These are phyloP conservation scores for mouse (Mus musculus) DNA, from an alignment of 2,113 vertebrate genomes.

Conservation along the genomic window DNA sequence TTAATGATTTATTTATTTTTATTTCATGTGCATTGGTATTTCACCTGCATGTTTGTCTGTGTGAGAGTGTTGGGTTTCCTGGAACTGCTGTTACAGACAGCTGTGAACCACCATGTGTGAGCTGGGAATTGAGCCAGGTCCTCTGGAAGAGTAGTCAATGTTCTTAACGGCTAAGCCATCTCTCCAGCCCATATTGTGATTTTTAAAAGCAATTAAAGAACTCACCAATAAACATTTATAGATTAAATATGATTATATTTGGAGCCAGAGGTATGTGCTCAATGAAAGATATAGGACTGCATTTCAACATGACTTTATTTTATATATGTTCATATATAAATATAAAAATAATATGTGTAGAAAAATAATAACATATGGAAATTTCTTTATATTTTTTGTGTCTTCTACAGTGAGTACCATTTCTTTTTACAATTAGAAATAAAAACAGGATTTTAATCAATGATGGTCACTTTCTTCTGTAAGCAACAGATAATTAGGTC, in stretches of 20 bases:
- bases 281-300: conserved; percentile 49
- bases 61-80: neutral
- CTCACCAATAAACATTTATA: neutral
- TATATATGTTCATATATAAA: neutral
- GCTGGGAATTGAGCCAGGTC: neutral
- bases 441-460: conserved; percentile 37
- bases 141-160: neutral
- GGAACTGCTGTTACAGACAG: neutral
- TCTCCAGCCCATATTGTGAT: neutral
- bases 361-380: conserved; percentile 11
- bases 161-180: neutral
- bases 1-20: neutral
- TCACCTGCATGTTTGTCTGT: neutral
- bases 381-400: conserved; percentile 18
- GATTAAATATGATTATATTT: conserved; percentile 19
- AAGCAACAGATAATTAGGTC: conserved; percentile 24
- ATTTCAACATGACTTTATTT: conserved; percentile 18
- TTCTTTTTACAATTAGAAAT: conserved; percentile 39
- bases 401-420: conserved; percentile 18
- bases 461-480: neutral
- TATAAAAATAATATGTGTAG: neutral
- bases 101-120: neutral
- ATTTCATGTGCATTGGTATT: neutral
- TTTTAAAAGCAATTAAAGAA: conserved; percentile 41
- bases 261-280: conserved; percentile 45